Evolutionary conservation across 2,113 vertebrate genomes (phyloP).

Genomic region (Proterorhinus semilunaris): DNA sequence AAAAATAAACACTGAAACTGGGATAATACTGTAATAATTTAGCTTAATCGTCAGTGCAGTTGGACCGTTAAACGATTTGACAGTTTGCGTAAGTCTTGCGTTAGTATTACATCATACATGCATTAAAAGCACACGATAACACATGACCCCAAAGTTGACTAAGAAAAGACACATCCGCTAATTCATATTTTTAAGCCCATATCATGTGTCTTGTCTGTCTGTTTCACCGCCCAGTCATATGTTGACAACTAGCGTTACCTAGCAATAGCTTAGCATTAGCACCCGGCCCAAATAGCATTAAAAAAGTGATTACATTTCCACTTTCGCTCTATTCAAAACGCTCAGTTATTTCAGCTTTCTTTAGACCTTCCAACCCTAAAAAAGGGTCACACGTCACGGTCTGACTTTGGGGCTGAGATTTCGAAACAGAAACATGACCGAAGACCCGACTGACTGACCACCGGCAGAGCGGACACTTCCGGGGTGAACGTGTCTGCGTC

Average conservation of each 20-base stretch:
- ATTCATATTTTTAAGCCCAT: too few species aligned
- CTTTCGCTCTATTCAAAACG: slow-evolving; percentile 39
- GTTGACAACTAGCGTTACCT: slow-evolving; percentile 36
- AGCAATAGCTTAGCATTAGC: slow-evolving; percentile 22
- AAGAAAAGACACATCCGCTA: background rate
- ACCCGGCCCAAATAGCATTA: background rate
- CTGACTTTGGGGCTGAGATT: background rate
- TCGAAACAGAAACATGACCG: background rate
- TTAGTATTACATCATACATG: background rate
- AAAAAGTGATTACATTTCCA: background rate
- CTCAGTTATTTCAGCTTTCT: background rate
- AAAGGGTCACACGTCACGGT: background rate
- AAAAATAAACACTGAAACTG: background rate
- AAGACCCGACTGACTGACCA: too few species aligned
- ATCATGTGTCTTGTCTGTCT: background rate
- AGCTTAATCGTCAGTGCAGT: background rate
- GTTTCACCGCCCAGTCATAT: background rate
- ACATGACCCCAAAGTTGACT: background rate
- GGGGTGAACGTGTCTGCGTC: background rate
- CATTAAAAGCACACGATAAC: background rate
- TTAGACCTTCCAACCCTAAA: background rate
- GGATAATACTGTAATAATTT: background rate
- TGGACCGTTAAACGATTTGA: too few species aligned
- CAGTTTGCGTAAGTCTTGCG: too few species aligned
- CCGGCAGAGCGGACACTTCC: slow-evolving; percentile 9